Conservation (phyloP, 2,888 invertebrate genomes). For the Sminthurides aquaticus region DNA sequence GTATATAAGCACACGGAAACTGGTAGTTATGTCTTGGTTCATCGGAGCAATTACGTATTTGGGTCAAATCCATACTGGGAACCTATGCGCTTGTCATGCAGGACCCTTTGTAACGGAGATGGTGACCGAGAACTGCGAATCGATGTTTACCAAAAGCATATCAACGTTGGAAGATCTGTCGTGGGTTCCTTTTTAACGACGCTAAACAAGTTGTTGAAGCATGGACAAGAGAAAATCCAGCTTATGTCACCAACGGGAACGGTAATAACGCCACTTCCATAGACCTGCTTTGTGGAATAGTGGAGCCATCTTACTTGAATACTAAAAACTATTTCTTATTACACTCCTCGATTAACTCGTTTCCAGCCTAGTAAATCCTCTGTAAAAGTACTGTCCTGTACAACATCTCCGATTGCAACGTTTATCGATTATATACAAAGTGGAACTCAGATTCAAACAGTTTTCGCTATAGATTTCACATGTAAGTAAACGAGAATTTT, state of each 20-base stretch:
- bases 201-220: conserved; percentile 47
- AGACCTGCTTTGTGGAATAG: not conserved
- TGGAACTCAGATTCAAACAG: conserved; percentile 50
- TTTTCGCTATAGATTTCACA: conserved; percentile 51
- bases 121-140: conserved; percentile 51
- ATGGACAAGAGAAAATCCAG: conserved; percentile 2
- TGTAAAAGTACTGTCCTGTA: conserved; percentile 24
- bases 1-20: conserved; percentile 47
- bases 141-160: conserved; percentile 50
- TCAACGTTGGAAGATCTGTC: conserved; percentile 47
- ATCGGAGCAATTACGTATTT: conserved; percentile 52
- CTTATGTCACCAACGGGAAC: conserved; percentile 1
- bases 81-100: conserved; percentile 48
- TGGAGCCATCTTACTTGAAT: no score
- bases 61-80: conserved; percentile 53
- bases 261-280: not conserved
- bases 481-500: no score
- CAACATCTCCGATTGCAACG: conserved; percentile 44
- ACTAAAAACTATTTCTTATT: not conserved
- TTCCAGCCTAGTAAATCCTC: not conserved
- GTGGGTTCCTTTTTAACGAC: conserved; percentile 50
- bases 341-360: not conserved
- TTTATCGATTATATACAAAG: conserved; percentile 56
- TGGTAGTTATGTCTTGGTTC: conserved; percentile 49
- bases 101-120: conserved; percentile 52